Evolutionary conservation across 2,888 invertebrate genomes (phyloP), one percentile per base, ranked within the genome.

Genomic region (Papilio gigon): DNA sequence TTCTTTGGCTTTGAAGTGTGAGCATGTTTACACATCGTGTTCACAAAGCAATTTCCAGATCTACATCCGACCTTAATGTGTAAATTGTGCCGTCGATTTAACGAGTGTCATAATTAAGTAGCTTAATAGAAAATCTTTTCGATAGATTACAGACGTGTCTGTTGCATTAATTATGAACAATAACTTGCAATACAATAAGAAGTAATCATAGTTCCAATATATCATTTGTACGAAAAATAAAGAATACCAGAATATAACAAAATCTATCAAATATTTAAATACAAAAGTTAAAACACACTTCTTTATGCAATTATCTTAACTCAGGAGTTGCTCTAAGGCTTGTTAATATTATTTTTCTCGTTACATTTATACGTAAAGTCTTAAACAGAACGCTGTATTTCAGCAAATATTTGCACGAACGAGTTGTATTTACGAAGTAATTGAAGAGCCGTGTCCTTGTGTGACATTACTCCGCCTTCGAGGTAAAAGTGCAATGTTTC

Each of bases 401-500:
- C 12, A 47, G 22, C 22, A 12, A 47, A 47, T 17, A 56, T 56
- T 30, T 30, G 30, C 9, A 56, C 30, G 53, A 56, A 56, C n/a
- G n/a, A 5, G n/a, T 30, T 12, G 17, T 56, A 56, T 56, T 30
- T 56, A 9, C 30, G 30, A 56, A 30, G 53, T 56, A 56, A 56
- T 56, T 30, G 53, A 56, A 56, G 25, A 22, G 6, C 25, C 9
- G n/a, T 25, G 53, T 56, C 53, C 53, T 56, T 56, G 53, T 17
- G 53, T 56, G 60, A 60, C 60, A 60, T 60, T 37, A 60, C 37
- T 22, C 35, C 25, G 27, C 22, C 9, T 25, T 42, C 65, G 56
- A 64, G 53, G 53, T 40, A 53, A 64, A 65, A 65, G 64, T 53
- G 64, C 64, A 64, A 65, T 30, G 53, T 56, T 42, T 65, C 30